Base-by-base conservation (phyloP, 2,888 invertebrate genomes). In the Serrognathus titanus region DNA sequence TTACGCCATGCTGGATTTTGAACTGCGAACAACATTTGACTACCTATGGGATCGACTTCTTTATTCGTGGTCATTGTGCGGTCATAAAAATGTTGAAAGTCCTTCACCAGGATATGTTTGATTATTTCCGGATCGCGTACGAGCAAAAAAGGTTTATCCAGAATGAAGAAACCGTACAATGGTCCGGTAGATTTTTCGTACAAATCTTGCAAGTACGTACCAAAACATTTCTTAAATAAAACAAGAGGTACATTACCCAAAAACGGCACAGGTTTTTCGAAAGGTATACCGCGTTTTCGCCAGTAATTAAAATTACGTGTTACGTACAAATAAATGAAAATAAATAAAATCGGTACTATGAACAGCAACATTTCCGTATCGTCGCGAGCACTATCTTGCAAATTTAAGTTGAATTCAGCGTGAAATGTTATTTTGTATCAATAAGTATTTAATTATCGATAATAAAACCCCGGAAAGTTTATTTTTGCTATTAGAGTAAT, bases 1-100 rank as follows among this genome's bases (percentile, higher is more conserved):
- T 71, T 71, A 64, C 79, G 82, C 85, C 84, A 85, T 1, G 77
- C 75, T 0, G 79, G 78, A 54, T 80, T 80, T 57, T 77, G 78
- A 52, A 79, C 62, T 1, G 77, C 73, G 58, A 82, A 74, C 48
- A 80, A 62, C 62, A 78, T 73, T 51, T 75, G 74, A 61, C 74
- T 70, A 2, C 74, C 72, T n/a, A 79, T 66, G 3, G 77, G 75
- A 59, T 80, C 79, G 51, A 75, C 74, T 41, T 74, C 69, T 20
- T 74, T 71, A 1, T 77, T 74, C 0, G 74, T 74, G 5, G 73
- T 73, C 36, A 79, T 72, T 37, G 76, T 76, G 55, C 82, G 72
- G 60, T 82, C 78, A 2, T 72, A 71, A 62, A 82, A 82, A 59
- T 77, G 69, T 2, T 76, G 71, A 58, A 81, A 82, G 64, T 81